Percentiles rank a stretch among this genome's conserved stretches.
phyloP scores from a whole-genome alignment of 2,113 vertebrate species.

The Calidris pygmaea region DNA sequence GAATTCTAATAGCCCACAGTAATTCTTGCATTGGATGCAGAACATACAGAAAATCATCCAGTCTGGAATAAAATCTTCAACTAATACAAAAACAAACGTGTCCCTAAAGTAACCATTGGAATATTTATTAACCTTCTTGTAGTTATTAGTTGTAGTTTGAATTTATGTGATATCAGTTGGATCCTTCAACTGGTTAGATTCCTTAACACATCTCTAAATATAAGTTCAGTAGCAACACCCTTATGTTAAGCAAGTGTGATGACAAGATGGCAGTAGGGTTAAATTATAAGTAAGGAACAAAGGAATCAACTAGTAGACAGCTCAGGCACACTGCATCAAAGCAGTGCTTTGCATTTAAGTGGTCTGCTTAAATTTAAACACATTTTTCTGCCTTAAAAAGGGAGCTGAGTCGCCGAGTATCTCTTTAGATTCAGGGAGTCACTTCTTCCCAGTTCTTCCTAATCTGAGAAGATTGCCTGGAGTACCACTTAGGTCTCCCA shows the following conservation, averaged over 20 bases:
- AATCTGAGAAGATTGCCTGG: neutral
- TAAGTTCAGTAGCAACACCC: neutral
- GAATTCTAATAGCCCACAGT: neutral
- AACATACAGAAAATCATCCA: neutral
- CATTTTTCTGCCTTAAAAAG: neutral
- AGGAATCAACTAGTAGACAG: neutral
- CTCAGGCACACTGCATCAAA: neutral
- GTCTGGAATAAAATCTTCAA: neutral
- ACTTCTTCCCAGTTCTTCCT: neutral
- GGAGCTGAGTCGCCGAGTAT: neutral
- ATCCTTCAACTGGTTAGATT: neutral
- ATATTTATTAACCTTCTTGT: neutral
- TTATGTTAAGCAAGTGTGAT: neutral
- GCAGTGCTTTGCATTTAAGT: neutral
- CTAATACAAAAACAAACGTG: neutral
- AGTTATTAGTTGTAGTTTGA: neutral
- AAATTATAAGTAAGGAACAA: neutral
- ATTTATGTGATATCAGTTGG: neutral
- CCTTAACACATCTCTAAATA: neutral
- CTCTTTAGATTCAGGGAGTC: neutral
- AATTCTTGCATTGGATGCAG: neutral
- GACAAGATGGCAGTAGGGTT: neutral
- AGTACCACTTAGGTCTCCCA: neutral
- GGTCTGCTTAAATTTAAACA: neutral
- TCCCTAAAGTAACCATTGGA: neutral